These are phyloP conservation scores for Stomorhina lunata DNA, from an alignment of 2,888 invertebrate genomes.

Conservation along the genomic window DNA sequence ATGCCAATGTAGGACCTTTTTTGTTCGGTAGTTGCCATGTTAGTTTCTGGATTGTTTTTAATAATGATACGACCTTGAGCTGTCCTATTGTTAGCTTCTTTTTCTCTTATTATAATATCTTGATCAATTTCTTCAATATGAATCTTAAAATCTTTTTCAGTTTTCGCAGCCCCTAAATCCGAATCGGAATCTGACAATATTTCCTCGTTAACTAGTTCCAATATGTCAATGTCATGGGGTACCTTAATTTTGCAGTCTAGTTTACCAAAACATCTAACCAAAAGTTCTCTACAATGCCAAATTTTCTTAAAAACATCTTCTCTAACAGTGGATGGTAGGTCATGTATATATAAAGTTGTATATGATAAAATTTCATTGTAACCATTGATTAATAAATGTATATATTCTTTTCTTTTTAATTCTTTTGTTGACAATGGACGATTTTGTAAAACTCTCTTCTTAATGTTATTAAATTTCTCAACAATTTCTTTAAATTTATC, in stretches of 20 bases:
- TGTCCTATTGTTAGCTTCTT: background rate
- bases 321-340: background rate
- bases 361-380: background rate
- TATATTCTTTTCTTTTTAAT: background rate
- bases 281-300: background rate
- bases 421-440: background rate
- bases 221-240: background rate
- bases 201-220: background rate
- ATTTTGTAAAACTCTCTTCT: background rate
- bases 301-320: background rate
- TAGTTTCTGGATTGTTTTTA: background rate
- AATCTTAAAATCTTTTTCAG: background rate
- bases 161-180: background rate
- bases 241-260: no score
- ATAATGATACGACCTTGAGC: background rate
- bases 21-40: no score
- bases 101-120: background rate
- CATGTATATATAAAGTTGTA: background rate
- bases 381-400: background rate
- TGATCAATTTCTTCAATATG: background rate
- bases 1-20: no score
- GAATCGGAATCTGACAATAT: background rate
- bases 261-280: no score
- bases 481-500: background rate
- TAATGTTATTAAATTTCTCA: background rate